Evolutionary conservation across 1,140 invertebrate species (phyloP), one percentile per base, ranked within the genome.

Genomic region (Copidosoma floridanum): DNA sequence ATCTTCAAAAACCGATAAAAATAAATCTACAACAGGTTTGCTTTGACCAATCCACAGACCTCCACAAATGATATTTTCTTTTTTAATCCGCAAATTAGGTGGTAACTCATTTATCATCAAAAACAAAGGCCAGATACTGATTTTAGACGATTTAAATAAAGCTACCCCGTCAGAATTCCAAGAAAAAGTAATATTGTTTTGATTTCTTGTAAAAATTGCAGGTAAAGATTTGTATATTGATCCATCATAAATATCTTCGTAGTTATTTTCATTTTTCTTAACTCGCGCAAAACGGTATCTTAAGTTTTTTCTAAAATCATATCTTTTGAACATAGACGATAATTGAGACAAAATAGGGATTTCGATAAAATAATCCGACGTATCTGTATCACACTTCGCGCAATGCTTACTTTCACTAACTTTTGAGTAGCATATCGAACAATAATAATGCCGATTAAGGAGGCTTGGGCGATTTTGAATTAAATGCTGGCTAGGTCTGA

Each of bases 221-320:
- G 48, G 48, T 40, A 53, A 4, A 4, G 7, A 8, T 29, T 50
- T 26, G 18, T 50, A 50, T 11, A 32, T 6, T 4, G 27, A 32
- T 2, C 51, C 51, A n/a, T 53, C 51, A 41, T 40, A 53, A 11
- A 53, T 40, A 24, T 53, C 51, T 53, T 53, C 51, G 12, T 24
- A 53, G 27, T 53, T 53, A 24, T 23, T 2, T 1, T 23, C 11
- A 24, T 53, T 14, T 40, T 11, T 11, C 26, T 53, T 53, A 2
- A 3, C 7, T 4, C 51, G 41, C 5, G 1, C 14, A 21, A 21
- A 5, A 44, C 16, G 41, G 14, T 44, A 21, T 8, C 10, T 44
- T 41, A 53, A 53, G 2, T 40, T 2, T 23, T 53, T 23, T 7
- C 3, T 24, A n/a, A 53, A 53, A 14, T n/a, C 38, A 11, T 10